Evolutionary conservation across 2,797 vertebrate species (phyloP).

Genomic region (Myotis findleyi): DNA sequence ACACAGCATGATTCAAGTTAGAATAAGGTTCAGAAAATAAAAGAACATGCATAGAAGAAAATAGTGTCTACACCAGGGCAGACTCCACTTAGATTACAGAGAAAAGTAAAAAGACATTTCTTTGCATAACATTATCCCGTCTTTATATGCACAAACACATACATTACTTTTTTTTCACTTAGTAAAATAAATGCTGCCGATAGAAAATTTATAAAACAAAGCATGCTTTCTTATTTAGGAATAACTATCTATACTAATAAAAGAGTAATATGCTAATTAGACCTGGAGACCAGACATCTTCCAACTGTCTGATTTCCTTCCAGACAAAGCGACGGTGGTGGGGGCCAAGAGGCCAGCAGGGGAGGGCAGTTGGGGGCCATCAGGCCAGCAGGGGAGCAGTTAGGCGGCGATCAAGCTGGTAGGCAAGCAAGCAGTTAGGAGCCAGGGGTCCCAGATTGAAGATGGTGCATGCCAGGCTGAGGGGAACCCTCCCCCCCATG

Average conservation of each 20-base stretch:
- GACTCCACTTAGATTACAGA: neutral
- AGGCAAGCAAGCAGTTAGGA: no score
- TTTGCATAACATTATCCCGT: neutral
- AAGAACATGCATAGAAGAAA: constrained; percentile 11
- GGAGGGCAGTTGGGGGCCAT: no score
- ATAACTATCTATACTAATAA: neutral
- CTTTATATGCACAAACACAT: neutral
- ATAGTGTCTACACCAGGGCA: neutral
- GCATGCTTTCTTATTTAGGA: neutral
- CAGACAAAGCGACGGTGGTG: no score
- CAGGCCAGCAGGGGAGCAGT: no score
- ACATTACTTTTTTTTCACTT: neutral
- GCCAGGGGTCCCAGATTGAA: no score
- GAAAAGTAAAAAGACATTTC: neutral
- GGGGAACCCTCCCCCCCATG: no score
- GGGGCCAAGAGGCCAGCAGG: no score
- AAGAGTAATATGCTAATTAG: no score
- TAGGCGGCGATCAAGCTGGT: no score
- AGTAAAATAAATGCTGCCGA: neutral
- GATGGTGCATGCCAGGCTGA: no score
- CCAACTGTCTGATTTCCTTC: no score
- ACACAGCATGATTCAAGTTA: neutral
- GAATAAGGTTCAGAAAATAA: constrained; percentile 25
- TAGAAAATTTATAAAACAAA: constrained; percentile 7
- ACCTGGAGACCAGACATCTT: no score